Evolutionary conservation across 2,797 vertebrate species (phyloP).

Genomic region (Falco biarmicus): DNA sequence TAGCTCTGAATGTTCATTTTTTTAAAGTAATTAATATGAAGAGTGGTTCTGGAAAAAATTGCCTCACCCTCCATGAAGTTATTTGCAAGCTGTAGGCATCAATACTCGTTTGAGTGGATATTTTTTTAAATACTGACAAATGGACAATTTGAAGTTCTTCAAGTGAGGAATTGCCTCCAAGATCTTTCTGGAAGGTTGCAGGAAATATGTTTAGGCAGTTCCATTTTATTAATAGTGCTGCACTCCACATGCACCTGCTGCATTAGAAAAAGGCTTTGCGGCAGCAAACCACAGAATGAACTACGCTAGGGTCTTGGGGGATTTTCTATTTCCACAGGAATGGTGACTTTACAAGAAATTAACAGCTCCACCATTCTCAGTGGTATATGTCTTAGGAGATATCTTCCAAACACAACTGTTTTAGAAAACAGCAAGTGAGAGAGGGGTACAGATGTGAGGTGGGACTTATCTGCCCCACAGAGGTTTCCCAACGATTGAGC

Average conservation of each 20-base stretch:
- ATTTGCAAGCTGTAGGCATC: conserved; percentile 43
- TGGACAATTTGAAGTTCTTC: background rate
- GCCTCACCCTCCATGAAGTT: conserved; percentile 12
- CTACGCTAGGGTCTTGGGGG: background rate
- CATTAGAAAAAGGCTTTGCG: conserved; percentile 14
- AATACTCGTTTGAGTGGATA: background rate
- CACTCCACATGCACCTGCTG: conserved; percentile 11
- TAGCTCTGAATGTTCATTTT: conserved; percentile 21
- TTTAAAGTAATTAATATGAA: conserved; percentile 41
- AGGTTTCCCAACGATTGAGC: background rate
- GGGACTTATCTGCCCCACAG: background rate
- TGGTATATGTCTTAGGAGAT: background rate
- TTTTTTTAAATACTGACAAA: conserved; percentile 16
- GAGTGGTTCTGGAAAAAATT: conserved; percentile 19
- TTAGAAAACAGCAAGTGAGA: background rate
- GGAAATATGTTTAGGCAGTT: conserved; percentile 1
- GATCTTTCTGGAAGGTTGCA: conserved; percentile 21
- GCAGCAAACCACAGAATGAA: background rate
- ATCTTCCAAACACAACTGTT: conserved; percentile 28
- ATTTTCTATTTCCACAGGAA: background rate
- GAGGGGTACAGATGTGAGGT: background rate
- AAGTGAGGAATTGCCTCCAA: conserved; percentile 14
- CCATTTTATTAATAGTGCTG: conserved; percentile 3
- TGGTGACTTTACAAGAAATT: conserved; percentile 18
- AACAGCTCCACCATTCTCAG: background rate